A percentile compares a stretch with the other conserved stretches of the same genome.
Evolutionary conservation across 2,113 vertebrate genomes (phyloP).

Genomic region (Callionymus lyra): DNA sequence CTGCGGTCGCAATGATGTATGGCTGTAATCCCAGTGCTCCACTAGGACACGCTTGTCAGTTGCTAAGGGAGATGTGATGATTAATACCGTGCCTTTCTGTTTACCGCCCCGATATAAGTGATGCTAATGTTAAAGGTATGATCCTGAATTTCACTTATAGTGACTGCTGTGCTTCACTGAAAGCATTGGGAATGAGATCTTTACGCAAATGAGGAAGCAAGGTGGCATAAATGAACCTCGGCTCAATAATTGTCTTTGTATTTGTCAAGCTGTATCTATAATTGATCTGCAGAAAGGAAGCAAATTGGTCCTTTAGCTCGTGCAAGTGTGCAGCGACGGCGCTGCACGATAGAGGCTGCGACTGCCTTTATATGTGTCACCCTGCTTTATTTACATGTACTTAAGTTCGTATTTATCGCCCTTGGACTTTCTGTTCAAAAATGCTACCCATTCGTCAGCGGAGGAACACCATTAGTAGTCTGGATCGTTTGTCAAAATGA

Average conservation of each 20-base stretch:
- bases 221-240: background rate
- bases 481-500: too few relatives aligned
- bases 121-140: conserved; percentile 27
- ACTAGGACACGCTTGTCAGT: conserved; percentile 41
- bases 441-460: conserved; percentile 9
- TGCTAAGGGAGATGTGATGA: conserved; percentile 57
- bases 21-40: conserved; percentile 35
- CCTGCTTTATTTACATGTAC: conserved; percentile 21
- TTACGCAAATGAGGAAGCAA: background rate
- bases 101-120: conserved; percentile 29
- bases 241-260: background rate
- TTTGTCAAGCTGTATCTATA: conserved; percentile 6
- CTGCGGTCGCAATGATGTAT: conserved; percentile 53
- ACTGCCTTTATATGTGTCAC: background rate
- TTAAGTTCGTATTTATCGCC: conserved; percentile 12
- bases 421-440: conserved; percentile 16
- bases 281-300: conserved; percentile 7
- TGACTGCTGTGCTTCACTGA: too few relatives aligned
- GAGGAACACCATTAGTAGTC: background rate
- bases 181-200: too few relatives aligned
- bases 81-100: conserved; percentile 40
- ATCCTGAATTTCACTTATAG: conserved; percentile 2
- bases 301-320: conserved; percentile 6
- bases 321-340: conserved; percentile 3
- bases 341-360: conserved; percentile 24